Base-by-base conservation (phyloP, 1,140 invertebrate genomes). In the Idris sp. region DNA sequence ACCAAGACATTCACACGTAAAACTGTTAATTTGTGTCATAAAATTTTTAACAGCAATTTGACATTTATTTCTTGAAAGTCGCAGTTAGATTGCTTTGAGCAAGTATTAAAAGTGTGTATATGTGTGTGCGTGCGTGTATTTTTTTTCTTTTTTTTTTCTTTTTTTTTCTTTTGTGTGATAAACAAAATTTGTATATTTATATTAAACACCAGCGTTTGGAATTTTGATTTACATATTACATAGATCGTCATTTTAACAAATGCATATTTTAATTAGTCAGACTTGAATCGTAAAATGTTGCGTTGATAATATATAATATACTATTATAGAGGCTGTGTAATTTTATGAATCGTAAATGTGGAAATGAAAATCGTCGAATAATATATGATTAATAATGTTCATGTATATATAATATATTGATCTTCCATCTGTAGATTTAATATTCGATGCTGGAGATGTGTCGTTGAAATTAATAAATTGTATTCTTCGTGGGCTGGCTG, bases 231-330 rank as follows among this genome's bases (percentile, higher is more conserved):
- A 54, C 61, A 41, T 31, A 26, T 65, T 59, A 61, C 18, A 26
- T 44, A 14, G 41, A 30, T 58, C 69, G 54, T 73, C 54, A 62
- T 53, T 65, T 59, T 8, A 54, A 73, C 69, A 67, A 74, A 74
- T 67, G 38, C 65, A 74, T 67, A 74, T 74, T 74, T 67, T 67
- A 67, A 73, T 73, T 73, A 59, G 68, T 73, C 59, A 53, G 59
- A 73, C 59, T 53, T 59, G 69, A 58, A 65, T 59, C 61, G 51
- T 73, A 65, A 73, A 73, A 65, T 13, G 18, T 44, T 38, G 46
- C 48, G 31, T 25, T 13, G 11, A 35, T 49, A 73, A 48, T 53
- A 35, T n/a, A n/a, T n/a, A n/a, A n/a, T n/a, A n/a, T n/a, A n/a
- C n/a, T n/a, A n/a, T n/a, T 49, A 65, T 48, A 51, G 59, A 64